Conservation (phyloP, 2,888 invertebrate species). For the Leptopilina syphax region DNA sequence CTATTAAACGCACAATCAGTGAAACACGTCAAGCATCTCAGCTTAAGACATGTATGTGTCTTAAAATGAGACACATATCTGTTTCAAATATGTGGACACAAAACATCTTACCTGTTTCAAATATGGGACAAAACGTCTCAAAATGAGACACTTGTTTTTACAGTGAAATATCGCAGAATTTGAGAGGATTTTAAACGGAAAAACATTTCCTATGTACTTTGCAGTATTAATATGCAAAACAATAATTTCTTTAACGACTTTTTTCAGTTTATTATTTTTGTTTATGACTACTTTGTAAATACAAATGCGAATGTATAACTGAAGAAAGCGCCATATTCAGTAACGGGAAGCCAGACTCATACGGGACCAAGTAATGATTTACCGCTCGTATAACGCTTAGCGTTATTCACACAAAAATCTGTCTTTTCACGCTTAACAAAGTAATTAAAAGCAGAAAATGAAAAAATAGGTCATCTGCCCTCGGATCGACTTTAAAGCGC, state of each 20-base stretch:
- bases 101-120: too few species aligned
- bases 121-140: too few species aligned
- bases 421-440: slow-evolving; percentile 27
- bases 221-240: slow-evolving; percentile 4
- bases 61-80: too few species aligned
- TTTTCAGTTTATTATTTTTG: slow-evolving; percentile 38
- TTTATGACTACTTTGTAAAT: slow-evolving; percentile 54
- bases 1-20: too few species aligned
- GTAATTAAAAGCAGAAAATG: neutral
- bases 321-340: slow-evolving; percentile 57
- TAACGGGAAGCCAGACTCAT: slow-evolving; percentile 67
- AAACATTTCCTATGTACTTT: neutral
- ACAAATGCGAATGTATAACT: slow-evolving; percentile 51
- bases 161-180: neutral
- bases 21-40: too few species aligned
- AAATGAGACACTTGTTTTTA: too few species aligned
- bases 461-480: neutral
- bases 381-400: slow-evolving; percentile 62
- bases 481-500: too few species aligned
- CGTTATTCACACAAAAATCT: slow-evolving; percentile 54
- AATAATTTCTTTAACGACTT: slow-evolving; percentile 22
- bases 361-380: slow-evolving; percentile 65
- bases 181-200: neutral
- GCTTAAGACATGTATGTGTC: too few species aligned
- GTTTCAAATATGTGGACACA: too few species aligned